Conservation (phyloP, 2,113 vertebrate species). For the Alexandromys fortis region DNA sequence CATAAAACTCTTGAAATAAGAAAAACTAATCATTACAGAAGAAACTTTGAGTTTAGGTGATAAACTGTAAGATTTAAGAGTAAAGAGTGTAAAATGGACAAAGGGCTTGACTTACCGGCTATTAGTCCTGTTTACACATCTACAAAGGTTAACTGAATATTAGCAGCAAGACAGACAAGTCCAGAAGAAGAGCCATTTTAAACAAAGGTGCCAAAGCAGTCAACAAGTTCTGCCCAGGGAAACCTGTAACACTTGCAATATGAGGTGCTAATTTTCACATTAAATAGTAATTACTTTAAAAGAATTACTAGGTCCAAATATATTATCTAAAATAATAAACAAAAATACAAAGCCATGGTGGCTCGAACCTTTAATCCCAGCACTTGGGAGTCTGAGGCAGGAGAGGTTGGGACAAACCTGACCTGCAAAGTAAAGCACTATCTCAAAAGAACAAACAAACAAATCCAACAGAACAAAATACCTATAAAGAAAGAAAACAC, state of each 20-base stretch:
- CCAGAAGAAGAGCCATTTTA: not conserved
- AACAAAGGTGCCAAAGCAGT: not conserved
- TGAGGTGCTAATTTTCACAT: not conserved
- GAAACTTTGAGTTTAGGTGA: not conserved
- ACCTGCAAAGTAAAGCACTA: not conserved
- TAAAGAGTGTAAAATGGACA: not conserved
- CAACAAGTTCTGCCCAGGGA: not conserved
- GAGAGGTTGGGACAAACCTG: not conserved
- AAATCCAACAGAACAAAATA: not conserved
- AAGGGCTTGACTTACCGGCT: not conserved
- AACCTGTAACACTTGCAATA: not conserved
- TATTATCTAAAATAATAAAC: not conserved
- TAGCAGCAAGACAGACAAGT: not conserved
- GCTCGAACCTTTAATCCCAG: no score
- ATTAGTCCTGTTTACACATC: not conserved
- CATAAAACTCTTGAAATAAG: not conserved
- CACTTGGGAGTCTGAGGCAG: not conserved
- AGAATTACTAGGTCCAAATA: not conserved
- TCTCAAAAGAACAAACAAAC: not conserved
- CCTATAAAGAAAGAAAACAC: not conserved
- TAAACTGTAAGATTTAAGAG: conserved; percentile 14
- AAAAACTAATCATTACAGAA: not conserved
- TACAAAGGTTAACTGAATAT: not conserved
- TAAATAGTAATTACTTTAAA: not conserved
- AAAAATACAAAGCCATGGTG: not conserved